Evolutionary conservation across 2,113 vertebrate species (phyloP).

Genomic region (Bubo bubo): DNA sequence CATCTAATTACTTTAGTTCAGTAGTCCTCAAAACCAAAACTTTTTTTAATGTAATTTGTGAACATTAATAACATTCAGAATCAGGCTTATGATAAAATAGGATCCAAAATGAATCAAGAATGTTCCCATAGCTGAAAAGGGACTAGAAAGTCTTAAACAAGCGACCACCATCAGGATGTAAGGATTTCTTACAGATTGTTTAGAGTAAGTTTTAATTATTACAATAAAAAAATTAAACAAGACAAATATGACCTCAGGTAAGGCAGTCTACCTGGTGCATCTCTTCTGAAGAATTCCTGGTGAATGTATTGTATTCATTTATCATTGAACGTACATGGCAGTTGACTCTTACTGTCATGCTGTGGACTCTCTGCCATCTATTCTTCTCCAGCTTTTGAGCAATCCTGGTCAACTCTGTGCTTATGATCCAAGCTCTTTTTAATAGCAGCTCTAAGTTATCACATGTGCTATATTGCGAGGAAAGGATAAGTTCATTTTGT

Average conservation of each 20-base stretch:
- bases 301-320: conserved; percentile 80
- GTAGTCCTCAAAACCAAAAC: not conserved
- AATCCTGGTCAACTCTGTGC: conserved; percentile 91
- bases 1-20: not conserved
- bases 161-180: accelerated
- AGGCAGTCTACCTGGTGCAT: conserved; percentile 83
- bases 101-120: not conserved
- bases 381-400: conserved; percentile 92
- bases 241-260: not conserved
- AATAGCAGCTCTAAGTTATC: conserved; percentile 90
- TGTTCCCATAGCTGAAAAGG: not conserved
- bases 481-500: conserved; percentile 85
- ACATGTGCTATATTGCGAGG: conserved; percentile 74
- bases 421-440: conserved; percentile 91
- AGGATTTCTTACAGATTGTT: not conserved
- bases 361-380: conserved; percentile 91
- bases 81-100: not conserved
- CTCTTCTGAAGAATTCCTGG: conserved; percentile 78
- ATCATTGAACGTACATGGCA: conserved; percentile 92
- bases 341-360: conserved; percentile 88
- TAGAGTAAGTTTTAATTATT: not conserved
- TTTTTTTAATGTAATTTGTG: not conserved
- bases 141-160: not conserved
- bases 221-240: not conserved
- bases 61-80: not conserved